Evolutionary conservation across 2,888 invertebrate genomes (phyloP).

Genomic region (Andrena hattorfiana): DNA sequence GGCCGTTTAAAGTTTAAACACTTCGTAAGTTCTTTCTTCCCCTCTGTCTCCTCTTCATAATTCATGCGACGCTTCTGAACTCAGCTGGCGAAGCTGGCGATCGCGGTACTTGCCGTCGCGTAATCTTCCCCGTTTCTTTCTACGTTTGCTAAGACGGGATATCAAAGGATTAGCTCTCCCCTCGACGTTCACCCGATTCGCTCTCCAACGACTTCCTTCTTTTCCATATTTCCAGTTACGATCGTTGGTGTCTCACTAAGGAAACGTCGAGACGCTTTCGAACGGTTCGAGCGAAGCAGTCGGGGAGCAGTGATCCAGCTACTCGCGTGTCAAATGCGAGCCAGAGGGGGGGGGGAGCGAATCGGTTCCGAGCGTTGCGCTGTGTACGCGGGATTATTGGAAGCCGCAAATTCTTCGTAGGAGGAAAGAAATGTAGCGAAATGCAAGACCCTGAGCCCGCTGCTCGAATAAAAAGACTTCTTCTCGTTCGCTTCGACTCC

Average conservation of each 20-base stretch:
- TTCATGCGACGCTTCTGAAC: constrained; percentile 67
- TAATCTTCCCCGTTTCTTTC: constrained; percentile 37
- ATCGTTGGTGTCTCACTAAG: neutral
- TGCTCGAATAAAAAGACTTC: constrained; percentile 1
- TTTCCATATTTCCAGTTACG: constrained; percentile 4
- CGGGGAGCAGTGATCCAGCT: neutral
- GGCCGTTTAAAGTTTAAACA: constrained; percentile 75
- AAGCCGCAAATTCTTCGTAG: constrained; percentile 29
- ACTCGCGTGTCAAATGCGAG: neutral
- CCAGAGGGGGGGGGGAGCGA: neutral
- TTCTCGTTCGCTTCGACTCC: constrained; percentile 4
- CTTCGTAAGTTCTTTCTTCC: constrained; percentile 72
- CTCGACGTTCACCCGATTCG: neutral
- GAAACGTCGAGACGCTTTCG: neutral
- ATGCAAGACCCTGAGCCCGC: neutral
- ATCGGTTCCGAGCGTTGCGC: constrained; percentile 8
- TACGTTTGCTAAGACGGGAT: neutral
- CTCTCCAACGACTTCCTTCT: neutral
- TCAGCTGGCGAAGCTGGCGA: constrained; percentile 32
- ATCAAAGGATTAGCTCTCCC: constrained; percentile 16
- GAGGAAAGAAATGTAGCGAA: constrained; percentile 3
- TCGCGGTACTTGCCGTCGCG: constrained; percentile 33
- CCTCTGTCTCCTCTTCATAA: constrained; percentile 71
- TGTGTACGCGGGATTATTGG: constrained; percentile 14
- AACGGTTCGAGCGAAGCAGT: no score